Evolutionary conservation across 2,113 vertebrate genomes (phyloP).

Genomic region (Hystrix brachyura): DNA sequence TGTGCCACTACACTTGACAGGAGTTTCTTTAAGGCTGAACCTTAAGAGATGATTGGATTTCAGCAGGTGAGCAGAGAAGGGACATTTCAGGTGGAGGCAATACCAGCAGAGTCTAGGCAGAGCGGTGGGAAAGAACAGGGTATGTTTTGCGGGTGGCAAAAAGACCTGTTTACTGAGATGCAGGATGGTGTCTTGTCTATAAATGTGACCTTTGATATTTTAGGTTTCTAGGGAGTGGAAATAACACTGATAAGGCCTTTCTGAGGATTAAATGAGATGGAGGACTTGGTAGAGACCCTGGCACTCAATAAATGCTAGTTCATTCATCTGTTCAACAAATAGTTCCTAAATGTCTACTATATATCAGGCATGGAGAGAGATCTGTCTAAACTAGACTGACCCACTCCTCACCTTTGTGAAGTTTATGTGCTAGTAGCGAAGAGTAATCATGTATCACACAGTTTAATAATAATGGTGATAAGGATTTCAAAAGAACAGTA

Average conservation of each 20-base stretch:
- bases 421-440: background rate
- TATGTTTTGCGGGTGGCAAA: background rate
- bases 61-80: background rate
- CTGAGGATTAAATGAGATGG: conserved; percentile 18
- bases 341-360: conserved; percentile 11
- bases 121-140: background rate
- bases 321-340: conserved; percentile 33
- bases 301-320: conserved; percentile 25
- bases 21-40: background rate
- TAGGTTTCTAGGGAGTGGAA: background rate
- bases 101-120: background rate
- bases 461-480: background rate
- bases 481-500: background rate
- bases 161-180: background rate
- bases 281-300: background rate
- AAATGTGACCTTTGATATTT: conserved; percentile 11
- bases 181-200: background rate
- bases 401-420: background rate
- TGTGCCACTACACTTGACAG: background rate
- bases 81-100: background rate
- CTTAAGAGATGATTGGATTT: background rate
- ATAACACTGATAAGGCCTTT: background rate
- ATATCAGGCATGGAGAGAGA: background rate
- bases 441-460: background rate
- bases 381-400: background rate